Conservation (phyloP, 2,113 vertebrate genomes). For the Polypterus bichir region DNA sequence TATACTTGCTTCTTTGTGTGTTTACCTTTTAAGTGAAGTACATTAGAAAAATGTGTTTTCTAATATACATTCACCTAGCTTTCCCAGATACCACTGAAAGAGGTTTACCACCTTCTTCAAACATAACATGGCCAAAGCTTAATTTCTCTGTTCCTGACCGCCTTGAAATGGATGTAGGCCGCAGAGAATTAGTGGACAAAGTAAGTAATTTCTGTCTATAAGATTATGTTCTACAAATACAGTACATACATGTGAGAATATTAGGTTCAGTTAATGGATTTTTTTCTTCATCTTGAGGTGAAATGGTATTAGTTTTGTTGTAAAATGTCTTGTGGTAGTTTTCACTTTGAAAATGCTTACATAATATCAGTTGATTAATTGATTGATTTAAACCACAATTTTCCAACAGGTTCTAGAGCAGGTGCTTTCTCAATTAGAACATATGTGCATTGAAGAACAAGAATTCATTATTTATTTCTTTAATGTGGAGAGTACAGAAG, state of each 20-base stretch:
- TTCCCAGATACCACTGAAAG: constrained; percentile 12
- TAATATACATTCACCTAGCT: not conserved
- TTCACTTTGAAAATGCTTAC: too few species aligned
- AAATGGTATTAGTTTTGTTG: too few species aligned
- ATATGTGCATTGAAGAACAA: constrained; percentile 23
- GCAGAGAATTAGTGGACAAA: constrained; percentile 5
- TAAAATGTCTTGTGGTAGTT: too few species aligned
- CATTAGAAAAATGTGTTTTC: too few species aligned
- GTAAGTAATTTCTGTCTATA: not conserved
- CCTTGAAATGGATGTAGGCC: constrained; percentile 2
- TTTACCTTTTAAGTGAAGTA: too few species aligned
- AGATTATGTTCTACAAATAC: too few species aligned
- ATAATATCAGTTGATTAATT: too few species aligned
- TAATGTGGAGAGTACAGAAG: constrained; percentile 12
- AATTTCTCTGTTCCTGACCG: constrained; percentile 3
- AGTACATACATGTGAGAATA: too few species aligned
- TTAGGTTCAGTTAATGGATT: too few species aligned
- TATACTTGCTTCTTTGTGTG: too few species aligned
- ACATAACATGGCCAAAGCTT: constrained; percentile 1
- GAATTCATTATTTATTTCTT: constrained; percentile 32
- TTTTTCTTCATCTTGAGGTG: too few species aligned
- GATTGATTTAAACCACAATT: not conserved
- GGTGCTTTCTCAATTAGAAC: constrained; percentile 25
- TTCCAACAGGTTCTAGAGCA: constrained; percentile 25
- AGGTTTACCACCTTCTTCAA: constrained; percentile 6